Conservation (phyloP, 92 coral and sea anemone genomes). For the Porites rus region DNA sequence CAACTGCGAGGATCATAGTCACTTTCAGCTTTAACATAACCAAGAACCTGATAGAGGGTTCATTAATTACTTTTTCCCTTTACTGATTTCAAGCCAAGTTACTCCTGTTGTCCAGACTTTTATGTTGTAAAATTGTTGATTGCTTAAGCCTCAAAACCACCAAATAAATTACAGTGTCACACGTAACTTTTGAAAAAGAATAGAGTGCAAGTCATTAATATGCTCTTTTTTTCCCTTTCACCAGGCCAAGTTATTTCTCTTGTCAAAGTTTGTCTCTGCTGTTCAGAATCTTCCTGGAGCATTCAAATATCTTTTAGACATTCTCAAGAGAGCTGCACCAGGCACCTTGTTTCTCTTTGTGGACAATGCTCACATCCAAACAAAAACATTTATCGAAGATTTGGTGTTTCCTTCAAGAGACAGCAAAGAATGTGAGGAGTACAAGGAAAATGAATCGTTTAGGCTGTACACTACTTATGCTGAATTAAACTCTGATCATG, state of each 20-base stretch:
- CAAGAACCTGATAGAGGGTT: too few relatives aligned
- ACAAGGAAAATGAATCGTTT: constrained; percentile 79
- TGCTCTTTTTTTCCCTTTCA: not conserved
- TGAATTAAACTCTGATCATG: constrained; percentile 91
- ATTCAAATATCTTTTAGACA: constrained; percentile 76
- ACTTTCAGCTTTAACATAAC: too few relatives aligned
- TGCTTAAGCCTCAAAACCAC: too few relatives aligned
- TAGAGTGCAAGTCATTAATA: too few relatives aligned
- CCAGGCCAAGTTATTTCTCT: constrained; percentile 90
- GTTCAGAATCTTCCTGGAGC: constrained; percentile 94
- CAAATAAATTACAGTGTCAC: too few relatives aligned
- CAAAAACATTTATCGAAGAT: constrained; percentile 92
- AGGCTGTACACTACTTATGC: constrained; percentile 95
- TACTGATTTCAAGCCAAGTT: too few relatives aligned
- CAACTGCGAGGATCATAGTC: too few relatives aligned
- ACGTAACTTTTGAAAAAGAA: too few relatives aligned
- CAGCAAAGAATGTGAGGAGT: constrained; percentile 78
- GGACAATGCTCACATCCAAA: constrained; percentile 99
- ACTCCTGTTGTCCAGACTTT: too few relatives aligned
- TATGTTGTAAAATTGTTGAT: too few relatives aligned
- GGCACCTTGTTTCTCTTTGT: constrained; percentile 94
- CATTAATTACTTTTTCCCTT: too few relatives aligned
- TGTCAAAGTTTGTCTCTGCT: constrained; percentile 97
- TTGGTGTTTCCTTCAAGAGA: constrained; percentile 86
- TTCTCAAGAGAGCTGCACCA: constrained; percentile 77